phyloP scores from a whole-genome alignment of 2,797 vertebrate species.

The Etheostoma nigrum region DNA sequence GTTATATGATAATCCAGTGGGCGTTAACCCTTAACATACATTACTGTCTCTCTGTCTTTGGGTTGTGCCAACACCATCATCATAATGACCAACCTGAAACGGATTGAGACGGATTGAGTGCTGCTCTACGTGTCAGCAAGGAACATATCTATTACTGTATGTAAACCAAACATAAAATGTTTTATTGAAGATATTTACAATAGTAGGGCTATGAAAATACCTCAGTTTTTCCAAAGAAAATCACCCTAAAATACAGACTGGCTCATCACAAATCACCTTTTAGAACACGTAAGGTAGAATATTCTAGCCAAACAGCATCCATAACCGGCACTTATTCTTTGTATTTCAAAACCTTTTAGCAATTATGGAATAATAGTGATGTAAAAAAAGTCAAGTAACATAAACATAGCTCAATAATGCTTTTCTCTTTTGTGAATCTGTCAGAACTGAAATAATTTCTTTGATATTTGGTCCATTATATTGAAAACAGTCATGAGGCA shows the following conservation, averaged over 20 bases:
- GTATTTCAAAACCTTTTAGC: not conserved
- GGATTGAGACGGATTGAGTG: conserved; percentile 6
- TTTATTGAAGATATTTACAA: conserved; percentile 1
- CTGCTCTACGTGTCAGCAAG: conserved; percentile 12
- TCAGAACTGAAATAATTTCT: conserved; percentile 17
- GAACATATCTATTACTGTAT: conserved; percentile 1
- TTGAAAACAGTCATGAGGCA: conserved; percentile 27
- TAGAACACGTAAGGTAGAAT: not conserved
- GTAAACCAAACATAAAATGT: not conserved
- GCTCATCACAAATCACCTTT: conserved; percentile 2
- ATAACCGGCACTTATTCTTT: no score
- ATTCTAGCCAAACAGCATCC: not conserved
- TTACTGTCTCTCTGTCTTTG: not conserved
- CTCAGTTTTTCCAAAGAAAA: not conserved
- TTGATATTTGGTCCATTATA: conserved; percentile 36
- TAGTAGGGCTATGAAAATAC: not conserved
- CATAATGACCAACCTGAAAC: conserved; percentile 5
- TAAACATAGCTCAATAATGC: not conserved
- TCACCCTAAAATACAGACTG: not conserved
- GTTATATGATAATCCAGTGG: conserved; percentile 31
- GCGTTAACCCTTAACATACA: conserved; percentile 21
- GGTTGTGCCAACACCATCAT: not conserved
- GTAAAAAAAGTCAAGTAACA: not conserved
- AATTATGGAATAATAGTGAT: not conserved
- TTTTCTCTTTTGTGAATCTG: conserved; percentile 8